A percentile compares a stretch with the other conserved stretches of the same genome.
These are phyloP conservation scores for Varanus komodoensis DNA, from an alignment of 2,113 vertebrate species.

Conservation along the genomic window DNA sequence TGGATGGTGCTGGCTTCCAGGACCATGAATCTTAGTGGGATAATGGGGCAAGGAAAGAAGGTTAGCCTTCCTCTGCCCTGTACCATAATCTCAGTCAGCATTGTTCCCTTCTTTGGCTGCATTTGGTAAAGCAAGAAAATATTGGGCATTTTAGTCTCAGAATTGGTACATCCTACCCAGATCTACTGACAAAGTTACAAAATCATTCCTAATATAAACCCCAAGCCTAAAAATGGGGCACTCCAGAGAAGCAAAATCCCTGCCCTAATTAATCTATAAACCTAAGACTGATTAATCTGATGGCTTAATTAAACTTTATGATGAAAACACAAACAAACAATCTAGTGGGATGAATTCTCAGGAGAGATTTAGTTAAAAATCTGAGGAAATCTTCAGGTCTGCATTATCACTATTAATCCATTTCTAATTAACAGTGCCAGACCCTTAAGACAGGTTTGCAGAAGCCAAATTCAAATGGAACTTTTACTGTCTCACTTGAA, in stretches of 20 bases:
- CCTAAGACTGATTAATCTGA: constrained; percentile 46
- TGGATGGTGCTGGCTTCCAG: background rate
- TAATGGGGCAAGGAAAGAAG: background rate
- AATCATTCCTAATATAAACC: constrained; percentile 28
- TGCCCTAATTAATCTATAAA: constrained; percentile 57
- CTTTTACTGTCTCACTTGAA: background rate
- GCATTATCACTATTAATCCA: constrained; percentile 22
- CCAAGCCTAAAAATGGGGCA: constrained; percentile 42
- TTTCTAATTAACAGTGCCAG: constrained; percentile 32
- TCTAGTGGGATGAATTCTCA: constrained; percentile 39
- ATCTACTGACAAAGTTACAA: background rate
- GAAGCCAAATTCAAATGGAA: background rate
- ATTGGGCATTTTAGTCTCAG: background rate
- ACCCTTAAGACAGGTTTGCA: background rate
- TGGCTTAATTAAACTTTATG: constrained; percentile 31
- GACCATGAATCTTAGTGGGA: background rate
- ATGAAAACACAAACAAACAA: constrained; percentile 38
- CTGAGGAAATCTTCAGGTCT: constrained; percentile 23
- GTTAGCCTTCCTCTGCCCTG: background rate
- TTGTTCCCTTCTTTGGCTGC: background rate
- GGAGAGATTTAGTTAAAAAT: constrained; percentile 25
- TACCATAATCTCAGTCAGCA: background rate
- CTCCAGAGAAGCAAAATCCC: constrained; percentile 41
- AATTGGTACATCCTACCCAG: background rate
- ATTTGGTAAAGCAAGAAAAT: background rate